phyloP scores from a whole-genome alignment of 2,888 invertebrate genomes.

The Ephialtes manifestator region DNA sequence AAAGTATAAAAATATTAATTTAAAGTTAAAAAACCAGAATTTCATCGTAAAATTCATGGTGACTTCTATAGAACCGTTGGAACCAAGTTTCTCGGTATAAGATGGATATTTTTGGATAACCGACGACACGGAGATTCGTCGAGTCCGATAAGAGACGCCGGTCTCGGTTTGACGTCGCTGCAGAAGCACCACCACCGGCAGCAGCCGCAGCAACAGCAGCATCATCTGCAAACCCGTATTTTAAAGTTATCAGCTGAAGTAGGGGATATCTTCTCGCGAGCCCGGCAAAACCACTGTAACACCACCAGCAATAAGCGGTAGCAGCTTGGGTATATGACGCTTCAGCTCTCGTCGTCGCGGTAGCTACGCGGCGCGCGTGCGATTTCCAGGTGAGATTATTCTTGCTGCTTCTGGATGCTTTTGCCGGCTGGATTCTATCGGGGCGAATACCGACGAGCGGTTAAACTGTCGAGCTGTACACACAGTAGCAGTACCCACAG shows the following conservation, averaged over 20 bases:
- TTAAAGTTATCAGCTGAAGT: slow-evolving; percentile 46
- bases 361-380: slow-evolving; percentile 37
- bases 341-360: slow-evolving; percentile 5
- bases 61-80: background rate
- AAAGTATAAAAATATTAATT: background rate
- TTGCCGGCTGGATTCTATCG: slow-evolving; percentile 43
- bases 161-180: slow-evolving; percentile 31
- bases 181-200: background rate
- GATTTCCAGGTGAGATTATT: slow-evolving; percentile 70
- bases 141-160: slow-evolving; percentile 41
- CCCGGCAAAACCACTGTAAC: background rate
- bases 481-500: slow-evolving; percentile 44
- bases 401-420: slow-evolving; percentile 39
- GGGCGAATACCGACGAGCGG: slow-evolving; percentile 48
- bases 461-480: slow-evolving; percentile 48
- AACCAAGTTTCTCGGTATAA: slow-evolving; percentile 27
- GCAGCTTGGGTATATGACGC: slow-evolving; percentile 27
- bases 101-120: slow-evolving; percentile 41
- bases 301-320: slow-evolving; percentile 19
- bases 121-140: slow-evolving; percentile 42
- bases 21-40: background rate
- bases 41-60: slow-evolving; percentile 5
- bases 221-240: slow-evolving; percentile 45
- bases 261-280: slow-evolving; percentile 36
- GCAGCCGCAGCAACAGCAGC: background rate